Percentiles rank a stretch among this genome's conserved stretches.
Conservation (phyloP, 2,113 vertebrate species). For the Casuarius casuarius region DNA sequence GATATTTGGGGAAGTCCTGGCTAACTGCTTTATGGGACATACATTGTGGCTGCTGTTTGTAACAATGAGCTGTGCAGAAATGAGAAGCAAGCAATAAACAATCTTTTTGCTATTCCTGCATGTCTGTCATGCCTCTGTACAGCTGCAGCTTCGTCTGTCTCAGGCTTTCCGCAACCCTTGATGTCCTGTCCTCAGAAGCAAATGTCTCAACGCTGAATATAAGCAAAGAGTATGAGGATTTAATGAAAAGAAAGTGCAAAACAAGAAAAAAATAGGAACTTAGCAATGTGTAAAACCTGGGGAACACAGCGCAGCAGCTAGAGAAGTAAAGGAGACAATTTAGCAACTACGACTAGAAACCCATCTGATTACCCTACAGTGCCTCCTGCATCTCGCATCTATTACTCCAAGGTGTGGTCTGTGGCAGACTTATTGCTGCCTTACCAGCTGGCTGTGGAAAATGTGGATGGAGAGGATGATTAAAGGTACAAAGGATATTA, state of each 20-base stretch:
- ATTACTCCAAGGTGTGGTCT: background rate
- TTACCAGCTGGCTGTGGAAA: background rate
- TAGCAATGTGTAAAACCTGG: background rate
- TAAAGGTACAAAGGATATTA: background rate
- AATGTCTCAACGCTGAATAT: background rate
- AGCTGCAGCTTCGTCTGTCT: background rate
- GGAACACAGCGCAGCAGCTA: background rate
- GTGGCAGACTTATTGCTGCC: background rate
- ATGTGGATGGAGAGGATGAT: background rate
- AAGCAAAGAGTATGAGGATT: background rate
- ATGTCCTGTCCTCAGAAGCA: background rate
- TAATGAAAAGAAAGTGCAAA: background rate
- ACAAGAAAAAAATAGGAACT: background rate
- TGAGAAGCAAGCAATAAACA: background rate
- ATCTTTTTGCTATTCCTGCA: background rate
- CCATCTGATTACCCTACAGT: background rate
- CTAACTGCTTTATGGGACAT: background rate
- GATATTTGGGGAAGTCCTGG: background rate
- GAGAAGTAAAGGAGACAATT: background rate
- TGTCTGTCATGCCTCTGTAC: background rate
- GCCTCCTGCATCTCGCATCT: background rate
- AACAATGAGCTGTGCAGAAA: background rate
- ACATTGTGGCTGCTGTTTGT: background rate
- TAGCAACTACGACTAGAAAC: background rate
- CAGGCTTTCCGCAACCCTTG: background rate